phyloP scores from a whole-genome alignment of 2,888 invertebrate species.

The Dynastes maya region DNA sequence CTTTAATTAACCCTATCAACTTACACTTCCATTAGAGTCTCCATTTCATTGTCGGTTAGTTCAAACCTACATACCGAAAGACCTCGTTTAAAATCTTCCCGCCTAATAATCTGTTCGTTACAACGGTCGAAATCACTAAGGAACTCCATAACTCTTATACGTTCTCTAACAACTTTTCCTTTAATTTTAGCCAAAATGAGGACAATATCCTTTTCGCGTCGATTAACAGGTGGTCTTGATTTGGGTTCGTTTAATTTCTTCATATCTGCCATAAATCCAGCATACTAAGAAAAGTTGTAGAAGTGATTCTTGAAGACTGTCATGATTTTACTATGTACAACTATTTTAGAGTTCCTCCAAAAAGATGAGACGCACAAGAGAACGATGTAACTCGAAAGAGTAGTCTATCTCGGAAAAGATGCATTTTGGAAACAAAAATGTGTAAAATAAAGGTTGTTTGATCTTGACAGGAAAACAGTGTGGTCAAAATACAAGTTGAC shows the following conservation, averaged over 20 bases:
- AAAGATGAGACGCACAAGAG: too few relatives aligned
- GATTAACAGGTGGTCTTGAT: conserved; percentile 61
- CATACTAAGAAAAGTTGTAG: conserved; percentile 61
- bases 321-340: too few relatives aligned
- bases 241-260: conserved; percentile 66
- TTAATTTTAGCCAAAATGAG: conserved; percentile 83
- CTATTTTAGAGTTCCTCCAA: too few relatives aligned
- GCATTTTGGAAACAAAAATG: too few relatives aligned
- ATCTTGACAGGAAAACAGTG: too few relatives aligned
- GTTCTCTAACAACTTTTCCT: conserved; percentile 80
- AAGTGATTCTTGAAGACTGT: too few relatives aligned
- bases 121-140: conserved; percentile 78
- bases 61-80: conserved; percentile 78
- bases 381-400: too few relatives aligned
- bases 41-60: conserved; percentile 79
- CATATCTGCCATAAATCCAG: conserved; percentile 67
- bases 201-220: conserved; percentile 78
- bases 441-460: too few relatives aligned
- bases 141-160: conserved; percentile 79
- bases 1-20: conserved; percentile 60
- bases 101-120: conserved; percentile 77
- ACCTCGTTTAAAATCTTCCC: conserved; percentile 81
- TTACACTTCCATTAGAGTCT: conserved; percentile 82
- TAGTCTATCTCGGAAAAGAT: too few relatives aligned
- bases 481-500: too few relatives aligned